phyloP scores from a whole-genome alignment of 2,797 vertebrate species.

The Sebastes wilsoni region DNA sequence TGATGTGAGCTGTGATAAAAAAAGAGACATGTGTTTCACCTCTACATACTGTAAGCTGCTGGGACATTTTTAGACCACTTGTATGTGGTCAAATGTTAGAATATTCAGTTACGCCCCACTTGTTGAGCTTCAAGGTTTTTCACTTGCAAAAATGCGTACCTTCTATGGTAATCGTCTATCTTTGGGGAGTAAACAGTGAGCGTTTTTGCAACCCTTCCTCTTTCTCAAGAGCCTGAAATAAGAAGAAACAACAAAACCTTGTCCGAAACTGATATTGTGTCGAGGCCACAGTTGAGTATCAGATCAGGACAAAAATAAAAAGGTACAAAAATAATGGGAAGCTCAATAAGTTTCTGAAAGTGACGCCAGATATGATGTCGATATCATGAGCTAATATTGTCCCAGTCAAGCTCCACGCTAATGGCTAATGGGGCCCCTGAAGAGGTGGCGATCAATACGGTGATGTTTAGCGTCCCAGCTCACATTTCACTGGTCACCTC shows the following conservation, averaged over 20 bases:
- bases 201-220: neutral
- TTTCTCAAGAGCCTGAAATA: neutral
- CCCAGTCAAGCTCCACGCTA: conserved; percentile 11
- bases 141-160: neutral
- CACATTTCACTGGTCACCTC: conserved; percentile 26
- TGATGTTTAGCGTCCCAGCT: conserved; percentile 29
- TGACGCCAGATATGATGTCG: conserved; percentile 3
- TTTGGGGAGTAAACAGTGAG: neutral
- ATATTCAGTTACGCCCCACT: neutral
- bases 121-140: neutral
- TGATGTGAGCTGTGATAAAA: neutral
- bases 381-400: neutral
- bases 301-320: conserved; percentile 25
- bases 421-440: conserved; percentile 45
- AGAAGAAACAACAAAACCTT: neutral
- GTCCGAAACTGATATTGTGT: neutral
- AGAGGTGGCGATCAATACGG: conserved; percentile 57
- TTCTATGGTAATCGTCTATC: neutral
- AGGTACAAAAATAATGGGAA: conserved; percentile 7
- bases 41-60: neutral
- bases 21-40: neutral
- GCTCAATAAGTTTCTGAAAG: conserved; percentile 24
- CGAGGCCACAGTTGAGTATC: neutral
- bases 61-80: neutral
- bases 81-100: neutral